Percentiles rank a stretch among this genome's conserved stretches.
Evolutionary conservation across 2,888 invertebrate genomes (phyloP).

Genomic region (Lasioglossum morio): DNA sequence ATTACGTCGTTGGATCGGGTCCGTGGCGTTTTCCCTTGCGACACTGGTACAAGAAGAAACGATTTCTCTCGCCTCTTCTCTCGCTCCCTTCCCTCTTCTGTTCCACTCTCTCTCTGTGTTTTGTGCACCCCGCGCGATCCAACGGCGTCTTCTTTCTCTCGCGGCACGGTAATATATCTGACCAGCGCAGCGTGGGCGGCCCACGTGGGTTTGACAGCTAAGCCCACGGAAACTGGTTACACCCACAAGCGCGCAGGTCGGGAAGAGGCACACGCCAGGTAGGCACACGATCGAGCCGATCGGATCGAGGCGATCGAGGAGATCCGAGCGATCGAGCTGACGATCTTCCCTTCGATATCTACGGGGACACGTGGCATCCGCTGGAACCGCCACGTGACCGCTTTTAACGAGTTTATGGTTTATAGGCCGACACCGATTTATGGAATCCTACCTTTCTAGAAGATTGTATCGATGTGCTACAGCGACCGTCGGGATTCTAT

Average conservation of each 20-base stretch:
- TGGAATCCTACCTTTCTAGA: not conserved
- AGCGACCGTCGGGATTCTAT: not conserved
- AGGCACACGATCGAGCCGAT: conserved; percentile 36
- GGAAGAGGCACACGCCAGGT: conserved; percentile 69
- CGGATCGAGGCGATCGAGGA: not conserved
- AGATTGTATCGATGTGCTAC: not conserved
- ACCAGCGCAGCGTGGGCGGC: conserved; percentile 81
- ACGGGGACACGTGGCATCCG: conserved; percentile 56
- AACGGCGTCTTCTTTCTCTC: conserved; percentile 67
- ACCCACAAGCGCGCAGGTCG: conserved; percentile 77
- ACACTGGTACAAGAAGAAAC: conserved; percentile 37
- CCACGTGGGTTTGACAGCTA: conserved; percentile 84
- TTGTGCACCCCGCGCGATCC: conserved; percentile 14
- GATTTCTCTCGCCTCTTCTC: conserved; percentile 41
- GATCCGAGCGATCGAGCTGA: conserved; percentile 13
- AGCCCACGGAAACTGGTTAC: conserved; percentile 83
- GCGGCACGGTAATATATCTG: conserved; percentile 77
- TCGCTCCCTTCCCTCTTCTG: not conserved
- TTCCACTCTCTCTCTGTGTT: conserved; percentile 4
- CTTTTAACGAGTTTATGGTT: conserved; percentile 38
- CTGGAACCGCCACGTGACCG: conserved; percentile 42
- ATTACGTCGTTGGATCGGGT: conserved; percentile 42
- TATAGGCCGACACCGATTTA: conserved; percentile 20
- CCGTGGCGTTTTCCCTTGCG: conserved; percentile 48
- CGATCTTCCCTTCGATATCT: conserved; percentile 39